Evolutionary conservation across 2,888 invertebrate genomes (phyloP), one percentile per base, ranked within the genome.

Genomic region (Pristionchus japonicus): DNA sequence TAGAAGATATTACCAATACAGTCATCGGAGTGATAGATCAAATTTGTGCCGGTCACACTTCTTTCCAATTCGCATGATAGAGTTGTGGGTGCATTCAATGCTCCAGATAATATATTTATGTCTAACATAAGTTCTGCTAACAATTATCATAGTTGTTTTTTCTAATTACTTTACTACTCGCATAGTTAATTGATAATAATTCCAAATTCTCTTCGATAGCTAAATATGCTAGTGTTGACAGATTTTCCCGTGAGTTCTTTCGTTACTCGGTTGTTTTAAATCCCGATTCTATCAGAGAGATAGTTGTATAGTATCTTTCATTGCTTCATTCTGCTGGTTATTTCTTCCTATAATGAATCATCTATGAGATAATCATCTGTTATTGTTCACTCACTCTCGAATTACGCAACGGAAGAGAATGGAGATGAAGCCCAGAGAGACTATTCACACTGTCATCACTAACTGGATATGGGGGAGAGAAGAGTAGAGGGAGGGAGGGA

Each of bases 401-500:
- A 74, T 74, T 37, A 23, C 40, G 74, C 74, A 74, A 74, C 43
- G 23, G 40, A 31, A 70, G 37, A 40, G 74, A 40, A 40, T n/a
- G 43, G 15, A n/a, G 40, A 74, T 74, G 40, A 74, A 74, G 37
- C 40, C 49, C 9, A 52, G 47, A 80, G 82, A 82, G 20, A 20
- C 77, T 13, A 82, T 82, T 82, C 31, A 74, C 82, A 40, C 82
- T 43, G 49, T 43, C 82, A 82, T 82, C 82, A 82, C 82, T 82
- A 82, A 82, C 82, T 82, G 82, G 82, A 82, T 82, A 82, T 82
- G n/a, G n/a, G 77, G 15, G 17, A 82, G 47, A 82, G 61, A 57
- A 52, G 49, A 34, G 83, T 31, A 83, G 83, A 47, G 80, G 52
- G 40, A 64, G 70, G 67, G 34, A 6, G 47, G 70, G 47, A 70